Evolutionary conservation across 1,140 invertebrate species (phyloP), one percentile per base, ranked within the genome.

Genomic region (Idris sp.): DNA sequence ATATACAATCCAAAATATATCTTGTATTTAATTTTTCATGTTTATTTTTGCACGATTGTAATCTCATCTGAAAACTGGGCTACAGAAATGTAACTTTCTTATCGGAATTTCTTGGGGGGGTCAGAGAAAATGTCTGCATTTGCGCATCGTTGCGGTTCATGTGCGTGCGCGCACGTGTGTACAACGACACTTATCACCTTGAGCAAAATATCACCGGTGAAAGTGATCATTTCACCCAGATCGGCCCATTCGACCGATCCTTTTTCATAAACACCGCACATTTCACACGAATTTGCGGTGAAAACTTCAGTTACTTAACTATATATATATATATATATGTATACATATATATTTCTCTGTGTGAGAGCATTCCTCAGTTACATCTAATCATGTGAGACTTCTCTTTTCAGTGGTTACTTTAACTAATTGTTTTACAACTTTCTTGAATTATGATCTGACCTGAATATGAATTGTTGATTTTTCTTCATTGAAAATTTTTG

Each of bases 141-240:
- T 51, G 41, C 51, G 54, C 61, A 56, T 74, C 71, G 62, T 62
- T 35, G 46, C 19, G 40, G 51, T 49, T 72, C 35, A 48, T 58
- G 25, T 58, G 58, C 51, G 68, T 62, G 53, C 58, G 49, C 51
- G 59, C 49, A 56, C 58, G 51, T 72, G 49, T 56, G 35, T n/a
- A n/a, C 16, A 59, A 36, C 51, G 35, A 58, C 48, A 43, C 30
- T 43, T 46, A 58, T 64, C 64, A 58, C 65, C 68, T 58, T 68
- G 25, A 56, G 67, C 62, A 40, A 77, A 76, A 77, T 69, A 73
- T 64, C 74, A 41, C 38, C 48, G 68, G 68, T 73, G 74, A 77
- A 77, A 77, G 74, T 74, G 54, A 74, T 77, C 69, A 73, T 73
- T 73, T 77, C 68, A 64, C 68, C 48, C 68, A 67, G 58, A 56